Evolutionary conservation across 2,797 vertebrate species (phyloP), one percentile per base, ranked within the genome.

Genomic region (Sebastes ruberrimus): DNA sequence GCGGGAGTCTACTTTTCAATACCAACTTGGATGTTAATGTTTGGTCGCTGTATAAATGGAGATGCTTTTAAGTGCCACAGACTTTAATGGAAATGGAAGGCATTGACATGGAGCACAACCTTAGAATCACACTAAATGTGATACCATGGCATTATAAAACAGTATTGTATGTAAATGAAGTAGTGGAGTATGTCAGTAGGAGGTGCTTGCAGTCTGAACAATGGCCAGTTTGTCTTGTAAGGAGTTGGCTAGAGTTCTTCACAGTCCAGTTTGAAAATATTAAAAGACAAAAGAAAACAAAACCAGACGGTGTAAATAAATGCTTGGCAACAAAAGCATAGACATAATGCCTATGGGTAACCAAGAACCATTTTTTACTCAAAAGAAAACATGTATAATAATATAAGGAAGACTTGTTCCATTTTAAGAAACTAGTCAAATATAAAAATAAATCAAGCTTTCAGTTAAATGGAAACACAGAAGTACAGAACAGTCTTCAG

Each of bases 11-110:
- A 28, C 60, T 73, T 73, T 82, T 77, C 65, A 71, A 77, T 56
- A 71, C 20, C 5, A 85, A 80, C 42, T 72, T 71, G 30, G 68
- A 81, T 74, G 82, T 75, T 88, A 83, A 76, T 85, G 60, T 76
- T 83, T 86, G 35, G 74, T 72, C 32, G 10, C 11, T 83, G 52
- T 78, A 68, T 80, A 65, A 86, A 87, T 80, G 61, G 27, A 64
- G 76, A 56, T 63, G 38, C 55, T 88, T 84, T 83, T 66, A 85
- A 79, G 76, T 76, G 66, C 52, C 63, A 75, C 32, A 55, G 32
- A 16, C 25, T 68, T n/a, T 63, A 67, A 80, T 59, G 28, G 64
- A 80, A 86, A 74, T 74, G 53, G 59, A 56, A 61, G 59, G n/a
- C 14, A 11, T n/a, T 90, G 61, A 74, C 30, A 35, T n/a, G n/a